Percentiles rank a stretch among this genome's conserved stretches.
phyloP scores from a whole-genome alignment of 2,888 invertebrate species.

The Crepidodera aurea region DNA sequence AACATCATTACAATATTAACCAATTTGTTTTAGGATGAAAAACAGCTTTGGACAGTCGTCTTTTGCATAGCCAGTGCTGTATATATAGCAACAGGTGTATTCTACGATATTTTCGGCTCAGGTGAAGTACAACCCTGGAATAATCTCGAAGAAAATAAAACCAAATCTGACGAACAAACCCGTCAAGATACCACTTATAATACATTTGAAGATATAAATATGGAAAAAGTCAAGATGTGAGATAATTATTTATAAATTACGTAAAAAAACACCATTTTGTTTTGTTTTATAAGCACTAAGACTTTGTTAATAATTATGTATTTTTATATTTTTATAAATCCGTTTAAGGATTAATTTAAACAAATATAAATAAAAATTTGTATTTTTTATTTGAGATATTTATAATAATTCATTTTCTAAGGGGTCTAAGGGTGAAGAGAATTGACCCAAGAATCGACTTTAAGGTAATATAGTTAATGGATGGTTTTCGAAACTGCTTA shows the following conservation, averaged over 20 bases:
- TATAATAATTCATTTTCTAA: too few species aligned
- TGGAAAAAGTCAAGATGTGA: constrained; percentile 14
- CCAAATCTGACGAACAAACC: constrained; percentile 2
- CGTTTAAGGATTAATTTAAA: constrained; percentile 7
- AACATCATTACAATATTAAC: too few species aligned
- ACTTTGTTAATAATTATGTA: too few species aligned
- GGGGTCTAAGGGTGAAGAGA: too few species aligned
- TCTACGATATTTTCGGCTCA: constrained; percentile 76
- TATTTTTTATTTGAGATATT: too few species aligned
- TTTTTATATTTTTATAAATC: constrained; percentile 12
- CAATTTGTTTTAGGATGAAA: constrained; percentile 67
- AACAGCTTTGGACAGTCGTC: constrained; percentile 75
- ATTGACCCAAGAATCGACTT: too few species aligned
- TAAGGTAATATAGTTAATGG: too few species aligned
- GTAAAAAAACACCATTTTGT: too few species aligned
- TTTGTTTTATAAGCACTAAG: too few species aligned
- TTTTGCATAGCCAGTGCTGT: constrained; percentile 77
- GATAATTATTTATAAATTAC: not conserved
- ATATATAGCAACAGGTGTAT: constrained; percentile 73
- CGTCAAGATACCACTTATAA: constrained; percentile 4
- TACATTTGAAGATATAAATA: constrained; percentile 15
- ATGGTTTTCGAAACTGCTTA: too few species aligned
- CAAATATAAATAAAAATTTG: too few species aligned
- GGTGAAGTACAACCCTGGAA: constrained; percentile 74
- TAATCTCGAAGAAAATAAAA: constrained; percentile 22